Evolutionary conservation across 2,113 vertebrate genomes (phyloP).

Genomic region (Larimichthys polyactis): DNA sequence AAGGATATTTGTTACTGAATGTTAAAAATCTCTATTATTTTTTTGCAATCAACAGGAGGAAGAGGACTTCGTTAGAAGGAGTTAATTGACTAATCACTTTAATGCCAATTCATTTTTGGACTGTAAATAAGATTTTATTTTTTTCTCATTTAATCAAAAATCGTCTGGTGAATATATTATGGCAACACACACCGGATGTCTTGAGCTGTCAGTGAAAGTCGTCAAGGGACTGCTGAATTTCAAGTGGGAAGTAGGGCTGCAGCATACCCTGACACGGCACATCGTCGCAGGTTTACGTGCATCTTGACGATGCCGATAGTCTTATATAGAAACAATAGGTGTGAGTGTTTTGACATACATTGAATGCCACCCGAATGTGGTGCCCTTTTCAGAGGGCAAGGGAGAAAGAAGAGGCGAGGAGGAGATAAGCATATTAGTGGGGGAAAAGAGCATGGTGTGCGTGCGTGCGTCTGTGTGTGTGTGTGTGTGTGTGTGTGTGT

Average conservation of each 20-base stretch:
- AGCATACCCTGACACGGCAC: background rate
- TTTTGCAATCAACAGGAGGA: background rate
- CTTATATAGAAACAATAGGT: background rate
- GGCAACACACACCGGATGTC: fast-evolving
- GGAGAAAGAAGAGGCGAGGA: background rate
- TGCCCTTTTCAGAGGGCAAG: constrained; percentile 40
- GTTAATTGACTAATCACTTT: background rate
- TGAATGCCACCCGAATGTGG: background rate
- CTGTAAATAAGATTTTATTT: background rate
- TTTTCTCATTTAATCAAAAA: background rate
- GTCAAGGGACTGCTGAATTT: background rate
- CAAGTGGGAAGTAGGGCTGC: background rate
- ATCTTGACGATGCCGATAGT: background rate
- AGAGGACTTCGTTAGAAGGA: no score
- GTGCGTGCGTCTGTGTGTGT: background rate
- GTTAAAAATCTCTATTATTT: background rate
- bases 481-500: background rate
- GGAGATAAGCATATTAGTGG: constrained; percentile 9
- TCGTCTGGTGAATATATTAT: background rate
- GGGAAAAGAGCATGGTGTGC: background rate
- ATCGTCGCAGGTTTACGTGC: background rate
- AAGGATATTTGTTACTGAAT: background rate
- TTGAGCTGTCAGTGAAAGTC: background rate
- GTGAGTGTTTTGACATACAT: background rate
- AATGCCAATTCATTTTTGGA: background rate